Evolutionary conservation across 2,113 vertebrate species (phyloP), one percentile per base, ranked within the genome.

Genomic region (Scartelaos histophorus): DNA sequence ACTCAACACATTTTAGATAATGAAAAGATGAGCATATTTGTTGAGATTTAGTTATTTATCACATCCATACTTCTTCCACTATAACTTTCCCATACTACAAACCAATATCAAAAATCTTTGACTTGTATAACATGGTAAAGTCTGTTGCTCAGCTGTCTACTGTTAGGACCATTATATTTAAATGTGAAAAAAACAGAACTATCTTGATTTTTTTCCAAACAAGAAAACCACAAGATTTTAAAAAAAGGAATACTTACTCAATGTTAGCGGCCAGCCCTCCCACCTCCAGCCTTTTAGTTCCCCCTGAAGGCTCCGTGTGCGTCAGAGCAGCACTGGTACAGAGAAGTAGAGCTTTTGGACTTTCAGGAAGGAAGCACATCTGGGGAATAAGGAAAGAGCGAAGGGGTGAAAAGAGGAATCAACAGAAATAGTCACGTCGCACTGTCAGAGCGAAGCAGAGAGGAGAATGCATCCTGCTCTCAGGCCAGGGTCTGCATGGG

Each of bases 301-400:
- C 87, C 85, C 81, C 51, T 74, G 73, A 88, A 84, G 78, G 83
- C 84, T 24, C 73, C 46, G 64, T 78, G 88, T 92, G 86, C 88
- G 91, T 91, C 90, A 90, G 53, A 69, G 78, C 35, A 75, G 77
- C 78, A 65, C 81, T 87, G 90, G 89, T 90, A 90, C 91, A 91
- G 86, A 88, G 80, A 92, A 90, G 90, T 91, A 88, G 85, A 83
- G 82, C 80, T 76, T 90, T 87, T 89, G 73, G 85, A 88, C 88
- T 92, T 92, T 91, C 87, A 91, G 91, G 91, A 92, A 93, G 92
- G 91, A 92, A 89, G 86, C 82, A 82, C 88, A 92, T 90, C 89
- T 91, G 89, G 85, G 84, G 89, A 85, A 88, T 83, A 86, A 91
- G 90, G 87, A 90, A 85, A 90, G 85, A 91, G 85, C 84, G 84